A percentile compares a stretch with the other conserved stretches of the same genome.
Evolutionary conservation across 1,140 invertebrate genomes (phyloP).

Genomic region (Subanguina moxae): DNA sequence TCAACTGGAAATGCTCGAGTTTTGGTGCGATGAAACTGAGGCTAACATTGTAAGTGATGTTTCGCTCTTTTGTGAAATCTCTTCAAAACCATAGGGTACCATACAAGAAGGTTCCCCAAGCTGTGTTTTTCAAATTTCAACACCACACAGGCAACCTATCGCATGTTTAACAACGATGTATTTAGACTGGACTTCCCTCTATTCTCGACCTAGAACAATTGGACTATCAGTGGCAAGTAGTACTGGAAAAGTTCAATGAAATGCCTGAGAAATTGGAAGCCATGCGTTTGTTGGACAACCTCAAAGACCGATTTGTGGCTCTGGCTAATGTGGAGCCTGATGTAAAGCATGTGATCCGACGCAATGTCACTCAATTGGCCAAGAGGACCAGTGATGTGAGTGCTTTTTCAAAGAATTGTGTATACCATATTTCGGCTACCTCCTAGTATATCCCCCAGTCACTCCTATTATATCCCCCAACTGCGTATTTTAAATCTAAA

Average conservation of each 20-base stretch:
- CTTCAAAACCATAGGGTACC: not conserved
- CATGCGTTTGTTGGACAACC: constrained; percentile 30
- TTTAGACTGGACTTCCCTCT: not conserved
- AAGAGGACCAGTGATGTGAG: constrained; percentile 52
- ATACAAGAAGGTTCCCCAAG: no score
- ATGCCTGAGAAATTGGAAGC: constrained; percentile 29
- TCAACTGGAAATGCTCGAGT: constrained; percentile 40
- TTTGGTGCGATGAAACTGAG: constrained; percentile 52
- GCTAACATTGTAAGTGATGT: constrained; percentile 28
- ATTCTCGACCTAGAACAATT: constrained; percentile 34
- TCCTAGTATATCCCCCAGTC: no score
- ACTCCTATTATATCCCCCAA: no score
- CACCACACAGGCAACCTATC: no score
- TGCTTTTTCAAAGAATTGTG: no score
- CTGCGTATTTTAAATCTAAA: no score
- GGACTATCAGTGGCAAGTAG: constrained; percentile 20
- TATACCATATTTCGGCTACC: no score
- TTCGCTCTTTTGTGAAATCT: not conserved
- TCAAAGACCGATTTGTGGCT: constrained; percentile 50
- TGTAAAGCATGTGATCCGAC: constrained; percentile 44
- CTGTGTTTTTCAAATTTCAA: no score
- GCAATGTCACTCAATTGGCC: constrained; percentile 42
- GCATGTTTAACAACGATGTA: no score
- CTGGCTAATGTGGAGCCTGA: constrained; percentile 37
- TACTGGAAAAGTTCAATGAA: constrained; percentile 28